Percentiles rank a stretch among this genome's conserved stretches.
phyloP scores from a whole-genome alignment of 2,888 invertebrate genomes.

The Latrodectus elegans region DNA sequence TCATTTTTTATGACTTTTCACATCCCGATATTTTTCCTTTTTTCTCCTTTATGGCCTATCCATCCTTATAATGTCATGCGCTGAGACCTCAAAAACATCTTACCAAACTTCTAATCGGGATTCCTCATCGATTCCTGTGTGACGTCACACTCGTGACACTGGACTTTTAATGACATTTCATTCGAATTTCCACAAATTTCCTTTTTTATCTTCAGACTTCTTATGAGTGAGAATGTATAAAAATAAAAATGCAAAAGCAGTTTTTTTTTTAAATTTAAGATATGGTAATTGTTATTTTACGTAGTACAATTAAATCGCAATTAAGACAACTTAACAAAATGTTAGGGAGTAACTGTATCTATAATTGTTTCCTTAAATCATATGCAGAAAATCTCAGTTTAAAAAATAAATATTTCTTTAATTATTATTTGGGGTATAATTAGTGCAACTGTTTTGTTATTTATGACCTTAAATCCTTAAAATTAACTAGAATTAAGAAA shows the following conservation, averaged over 20 bases:
- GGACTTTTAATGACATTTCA: constrained; percentile 18
- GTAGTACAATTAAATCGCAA: no score
- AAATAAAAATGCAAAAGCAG: not conserved
- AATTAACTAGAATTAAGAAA: no score
- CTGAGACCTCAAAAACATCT: constrained; percentile 22
- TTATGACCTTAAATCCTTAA: no score
- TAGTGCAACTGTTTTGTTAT: no score
- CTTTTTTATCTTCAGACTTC: not conserved
- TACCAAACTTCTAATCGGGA: constrained; percentile 60
- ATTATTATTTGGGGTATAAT: no score
- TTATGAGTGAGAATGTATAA: not conserved
- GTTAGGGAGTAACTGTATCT: no score
- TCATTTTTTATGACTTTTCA: not conserved
- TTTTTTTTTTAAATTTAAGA: not conserved
- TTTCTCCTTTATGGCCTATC: constrained; percentile 10
- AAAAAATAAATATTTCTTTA: no score
- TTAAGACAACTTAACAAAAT: no score
- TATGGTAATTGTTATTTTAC: not conserved
- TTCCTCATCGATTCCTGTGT: constrained; percentile 43
- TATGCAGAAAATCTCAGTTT: no score
- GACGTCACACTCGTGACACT: constrained; percentile 26
- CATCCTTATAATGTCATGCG: constrained; percentile 12
- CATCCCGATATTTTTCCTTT: not conserved
- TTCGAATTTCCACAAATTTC: not conserved
- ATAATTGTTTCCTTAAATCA: no score